A percentile compares a stretch with the other conserved stretches of the same genome.
Evolutionary conservation across 2,888 invertebrate species (phyloP).

Genomic region (Sialis fuliginosa): DNA sequence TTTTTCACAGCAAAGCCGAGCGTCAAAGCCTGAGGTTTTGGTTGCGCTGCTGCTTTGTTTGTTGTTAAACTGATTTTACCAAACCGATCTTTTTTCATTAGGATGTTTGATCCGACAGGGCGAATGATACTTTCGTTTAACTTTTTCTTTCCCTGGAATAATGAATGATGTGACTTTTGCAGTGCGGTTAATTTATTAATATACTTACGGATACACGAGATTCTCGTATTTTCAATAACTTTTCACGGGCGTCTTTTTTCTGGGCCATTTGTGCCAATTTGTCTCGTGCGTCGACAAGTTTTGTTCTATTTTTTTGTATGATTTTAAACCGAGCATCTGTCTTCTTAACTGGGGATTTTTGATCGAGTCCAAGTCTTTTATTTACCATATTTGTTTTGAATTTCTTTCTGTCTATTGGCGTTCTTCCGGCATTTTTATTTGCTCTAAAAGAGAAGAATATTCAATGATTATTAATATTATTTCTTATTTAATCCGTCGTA

Average conservation of each 20-base stretch:
- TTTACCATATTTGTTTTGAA: no score
- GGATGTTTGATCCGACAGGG: constrained; percentile 25
- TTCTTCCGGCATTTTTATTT: no score
- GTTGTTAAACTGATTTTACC: constrained; percentile 33
- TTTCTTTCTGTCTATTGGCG: no score
- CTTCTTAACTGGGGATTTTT: neutral
- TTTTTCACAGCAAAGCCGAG: constrained; percentile 19
- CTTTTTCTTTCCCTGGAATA: constrained; percentile 8
- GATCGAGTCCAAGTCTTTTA: no score
- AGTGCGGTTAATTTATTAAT: neutral
- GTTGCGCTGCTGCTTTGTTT: constrained; percentile 22
- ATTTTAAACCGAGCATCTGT: constrained; percentile 63
- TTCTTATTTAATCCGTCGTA: no score
- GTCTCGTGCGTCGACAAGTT: constrained; percentile 64
- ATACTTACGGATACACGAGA: constrained; percentile 21
- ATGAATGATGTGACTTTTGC: neutral
- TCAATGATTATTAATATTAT: no score
- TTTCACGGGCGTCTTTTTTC: constrained; percentile 53
- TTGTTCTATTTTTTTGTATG: constrained; percentile 56
- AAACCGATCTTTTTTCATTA: constrained; percentile 30
- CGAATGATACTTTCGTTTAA: constrained; percentile 21
- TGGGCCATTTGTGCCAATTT: constrained; percentile 60
- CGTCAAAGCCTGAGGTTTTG: constrained; percentile 1
- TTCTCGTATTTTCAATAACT: constrained; percentile 45
- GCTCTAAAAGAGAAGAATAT: no score